Evolutionary conservation across 2,888 invertebrate species (phyloP).

Genomic region (Chloromyia formosa): DNA sequence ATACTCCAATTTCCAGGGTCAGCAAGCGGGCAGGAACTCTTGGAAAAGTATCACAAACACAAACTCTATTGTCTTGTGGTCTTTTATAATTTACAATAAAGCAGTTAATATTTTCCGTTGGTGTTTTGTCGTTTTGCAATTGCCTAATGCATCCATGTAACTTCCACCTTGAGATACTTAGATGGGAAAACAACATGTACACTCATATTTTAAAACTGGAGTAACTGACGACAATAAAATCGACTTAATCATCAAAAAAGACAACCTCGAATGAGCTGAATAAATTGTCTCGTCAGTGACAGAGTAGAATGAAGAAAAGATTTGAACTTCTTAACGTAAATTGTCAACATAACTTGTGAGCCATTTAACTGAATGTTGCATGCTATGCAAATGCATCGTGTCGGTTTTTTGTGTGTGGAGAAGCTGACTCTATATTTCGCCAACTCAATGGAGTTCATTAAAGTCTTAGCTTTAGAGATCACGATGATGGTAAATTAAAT

Average conservation of each 20-base stretch:
- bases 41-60: background rate
- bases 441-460: background rate
- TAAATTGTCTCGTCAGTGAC: background rate
- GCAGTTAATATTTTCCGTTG: constrained; percentile 9
- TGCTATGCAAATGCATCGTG: constrained; percentile 1
- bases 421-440: constrained; percentile 14
- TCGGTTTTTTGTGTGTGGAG: background rate
- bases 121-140: background rate
- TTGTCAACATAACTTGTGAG: constrained; percentile 18
- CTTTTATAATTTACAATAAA: constrained; percentile 1
- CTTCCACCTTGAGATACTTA: background rate
- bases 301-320: background rate
- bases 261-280: background rate
- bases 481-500: constrained; percentile 3
- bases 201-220: background rate
- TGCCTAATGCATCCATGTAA: constrained; percentile 5
- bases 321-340: constrained; percentile 17
- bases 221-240: background rate
- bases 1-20: background rate
- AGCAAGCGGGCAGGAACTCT: background rate
- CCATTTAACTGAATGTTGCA: constrained; percentile 17
- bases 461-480: background rate
- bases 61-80: constrained; percentile 10
- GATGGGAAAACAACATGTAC: constrained; percentile 1
- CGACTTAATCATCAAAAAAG: constrained; percentile 24